phyloP scores from a whole-genome alignment of 2,888 invertebrate species.

The Gymnoscelis rufifasciata region DNA sequence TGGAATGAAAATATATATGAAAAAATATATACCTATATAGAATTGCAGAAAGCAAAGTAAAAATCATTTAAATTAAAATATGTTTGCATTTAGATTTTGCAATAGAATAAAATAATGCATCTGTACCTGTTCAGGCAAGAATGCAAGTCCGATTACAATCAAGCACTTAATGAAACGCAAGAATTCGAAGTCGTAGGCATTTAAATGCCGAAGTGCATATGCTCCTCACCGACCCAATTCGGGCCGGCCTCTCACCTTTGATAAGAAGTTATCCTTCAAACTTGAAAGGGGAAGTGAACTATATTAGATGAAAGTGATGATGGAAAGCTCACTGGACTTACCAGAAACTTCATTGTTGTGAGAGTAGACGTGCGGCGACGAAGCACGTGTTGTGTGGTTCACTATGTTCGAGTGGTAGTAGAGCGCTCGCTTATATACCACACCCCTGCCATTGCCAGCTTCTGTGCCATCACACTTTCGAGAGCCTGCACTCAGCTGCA shows the following conservation, averaged over 20 bases:
- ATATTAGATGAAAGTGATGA: slow-evolving; percentile 20
- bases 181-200: slow-evolving; percentile 49
- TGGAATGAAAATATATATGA: too few relatives aligned
- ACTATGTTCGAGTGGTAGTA: slow-evolving; percentile 75
- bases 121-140: too few relatives aligned
- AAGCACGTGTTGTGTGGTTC: slow-evolving; percentile 65
- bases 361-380: slow-evolving; percentile 52
- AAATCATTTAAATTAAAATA: too few relatives aligned
- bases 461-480: slow-evolving; percentile 71
- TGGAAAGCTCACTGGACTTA: slow-evolving; percentile 54
- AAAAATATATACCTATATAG: too few relatives aligned
- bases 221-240: slow-evolving; percentile 54
- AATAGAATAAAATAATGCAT: too few relatives aligned
- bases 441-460: slow-evolving; percentile 74
- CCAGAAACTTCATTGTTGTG: slow-evolving; percentile 72
- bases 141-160: slow-evolving; percentile 18
- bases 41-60: too few relatives aligned
- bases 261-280: slow-evolving; percentile 48
- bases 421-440: slow-evolving; percentile 72
- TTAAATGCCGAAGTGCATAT: slow-evolving; percentile 67
- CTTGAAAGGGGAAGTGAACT: slow-evolving; percentile 27
- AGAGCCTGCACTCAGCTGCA: slow-evolving; percentile 57
- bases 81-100: too few relatives aligned
- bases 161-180: slow-evolving; percentile 44
- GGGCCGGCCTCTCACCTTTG: slow-evolving; percentile 49